phyloP scores from a whole-genome alignment of 2,113 vertebrate species.

The Chauna torquata region DNA sequence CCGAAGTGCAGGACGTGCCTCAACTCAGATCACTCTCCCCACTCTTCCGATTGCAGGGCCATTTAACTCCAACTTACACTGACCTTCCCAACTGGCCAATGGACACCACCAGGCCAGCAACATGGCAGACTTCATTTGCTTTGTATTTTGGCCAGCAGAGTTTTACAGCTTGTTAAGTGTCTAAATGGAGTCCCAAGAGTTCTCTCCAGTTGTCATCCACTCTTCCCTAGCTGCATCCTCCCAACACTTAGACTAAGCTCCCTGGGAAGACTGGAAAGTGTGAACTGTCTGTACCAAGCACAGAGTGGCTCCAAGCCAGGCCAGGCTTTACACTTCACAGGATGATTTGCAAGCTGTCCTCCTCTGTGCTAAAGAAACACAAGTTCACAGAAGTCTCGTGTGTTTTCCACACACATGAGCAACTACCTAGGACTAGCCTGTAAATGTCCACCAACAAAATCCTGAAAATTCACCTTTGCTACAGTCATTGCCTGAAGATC shows the following conservation, averaged over 20 bases:
- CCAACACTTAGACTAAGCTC: neutral
- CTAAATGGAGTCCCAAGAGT: neutral
- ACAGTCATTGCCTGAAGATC: neutral
- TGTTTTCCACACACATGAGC: neutral
- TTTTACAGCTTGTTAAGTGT: neutral
- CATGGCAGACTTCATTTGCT: neutral
- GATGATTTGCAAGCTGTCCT: neutral
- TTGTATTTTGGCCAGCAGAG: neutral
- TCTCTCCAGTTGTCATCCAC: neutral
- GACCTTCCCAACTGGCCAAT: neutral
- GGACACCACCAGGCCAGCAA: neutral
- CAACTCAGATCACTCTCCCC: neutral
- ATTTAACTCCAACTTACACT: neutral
- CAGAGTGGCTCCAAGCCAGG: neutral
- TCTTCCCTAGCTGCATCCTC: neutral
- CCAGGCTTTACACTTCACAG: neutral
- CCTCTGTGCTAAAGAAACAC: neutral
- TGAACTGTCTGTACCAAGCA: neutral
- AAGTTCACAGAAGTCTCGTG: neutral
- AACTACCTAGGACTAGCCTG: neutral
- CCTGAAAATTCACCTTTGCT: neutral
- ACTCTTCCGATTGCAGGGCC: neutral
- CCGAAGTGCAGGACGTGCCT: neutral
- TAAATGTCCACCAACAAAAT: neutral
- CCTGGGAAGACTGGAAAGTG: neutral